A percentile compares a stretch with the other conserved stretches of the same genome.
These are phyloP conservation scores for Scelioninae gen. 1 DNA, from an alignment of 2,888 invertebrate species.

Conservation along the genomic window DNA sequence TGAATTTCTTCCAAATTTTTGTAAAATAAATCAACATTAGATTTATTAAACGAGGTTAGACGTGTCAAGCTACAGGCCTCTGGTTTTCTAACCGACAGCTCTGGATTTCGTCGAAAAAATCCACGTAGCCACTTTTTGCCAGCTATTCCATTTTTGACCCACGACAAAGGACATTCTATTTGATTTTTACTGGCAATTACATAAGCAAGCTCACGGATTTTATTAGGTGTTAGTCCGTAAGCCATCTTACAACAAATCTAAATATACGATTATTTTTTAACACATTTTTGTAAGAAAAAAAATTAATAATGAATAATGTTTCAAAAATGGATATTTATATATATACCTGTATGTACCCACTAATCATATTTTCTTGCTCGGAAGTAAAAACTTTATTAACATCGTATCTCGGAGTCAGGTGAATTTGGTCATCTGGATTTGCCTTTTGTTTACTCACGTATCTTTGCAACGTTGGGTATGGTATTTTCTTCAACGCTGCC, in stretches of 20 bases:
- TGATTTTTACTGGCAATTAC: slow-evolving; percentile 18
- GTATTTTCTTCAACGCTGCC: not conserved
- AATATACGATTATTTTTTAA: not conserved
- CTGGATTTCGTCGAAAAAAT: slow-evolving; percentile 41
- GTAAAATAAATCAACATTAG: slow-evolving; percentile 15
- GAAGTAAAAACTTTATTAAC: not conserved
- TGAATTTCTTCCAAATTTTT: slow-evolving; percentile 15
- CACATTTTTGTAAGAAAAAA: not conserved
- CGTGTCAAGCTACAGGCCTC: slow-evolving; percentile 34
- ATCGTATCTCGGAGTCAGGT: not conserved
- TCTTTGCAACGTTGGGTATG: not conserved
- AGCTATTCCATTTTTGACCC: slow-evolving; percentile 26
- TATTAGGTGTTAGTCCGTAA: slow-evolving; percentile 25
- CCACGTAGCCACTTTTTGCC: slow-evolving; percentile 39
- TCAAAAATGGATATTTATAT: not conserved
- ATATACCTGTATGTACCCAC: not conserved
- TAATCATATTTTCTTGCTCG: not conserved
- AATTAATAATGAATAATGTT: not conserved
- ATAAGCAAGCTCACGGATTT: slow-evolving; percentile 38
- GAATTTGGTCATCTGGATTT: not conserved
- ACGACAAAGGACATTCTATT: slow-evolving; percentile 15
- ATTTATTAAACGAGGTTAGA: slow-evolving; percentile 32
- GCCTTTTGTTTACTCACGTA: not conserved
- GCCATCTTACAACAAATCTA: slow-evolving; percentile 50
- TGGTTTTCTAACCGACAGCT: slow-evolving; percentile 41